Percentiles rank a stretch among this genome's conserved stretches.
phyloP scores from a whole-genome alignment of 1,140 invertebrate genomes.

The Steinernema feltiae region DNA sequence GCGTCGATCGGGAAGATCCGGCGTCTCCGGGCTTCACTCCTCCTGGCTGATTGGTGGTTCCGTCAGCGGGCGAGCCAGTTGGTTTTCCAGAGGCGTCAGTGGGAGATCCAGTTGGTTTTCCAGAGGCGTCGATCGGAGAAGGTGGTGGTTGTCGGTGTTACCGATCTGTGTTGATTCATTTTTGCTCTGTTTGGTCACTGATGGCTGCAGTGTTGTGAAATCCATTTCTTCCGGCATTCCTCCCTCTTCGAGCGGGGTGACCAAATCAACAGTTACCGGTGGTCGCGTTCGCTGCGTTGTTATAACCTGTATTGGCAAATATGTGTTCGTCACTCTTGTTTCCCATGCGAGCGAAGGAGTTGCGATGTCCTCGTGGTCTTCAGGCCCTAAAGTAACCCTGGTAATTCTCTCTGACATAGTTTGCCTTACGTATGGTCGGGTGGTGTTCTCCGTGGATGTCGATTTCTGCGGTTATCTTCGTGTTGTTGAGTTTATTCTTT shows the following conservation, averaged over 20 bases:
- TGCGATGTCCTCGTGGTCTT: background rate
- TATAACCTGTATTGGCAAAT: background rate
- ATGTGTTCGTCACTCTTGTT: background rate
- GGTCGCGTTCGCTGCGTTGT: background rate
- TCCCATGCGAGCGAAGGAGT: background rate
- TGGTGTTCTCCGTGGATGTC: background rate
- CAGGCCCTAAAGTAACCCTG: background rate
- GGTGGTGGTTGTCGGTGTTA: too few relatives aligned
- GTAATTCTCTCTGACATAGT: background rate
- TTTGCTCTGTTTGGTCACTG: too few relatives aligned
- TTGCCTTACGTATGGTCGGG: background rate
- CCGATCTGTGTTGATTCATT: too few relatives aligned
- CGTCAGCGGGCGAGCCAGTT: too few relatives aligned
- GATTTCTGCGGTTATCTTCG: background rate
- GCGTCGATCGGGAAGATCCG: too few relatives aligned
- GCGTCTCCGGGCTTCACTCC: too few relatives aligned
- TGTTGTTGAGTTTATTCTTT: background rate
- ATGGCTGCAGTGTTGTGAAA: too few relatives aligned
- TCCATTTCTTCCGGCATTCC: background rate
- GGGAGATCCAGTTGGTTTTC: too few relatives aligned
- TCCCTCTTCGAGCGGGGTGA: background rate
- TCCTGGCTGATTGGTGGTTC: too few relatives aligned
- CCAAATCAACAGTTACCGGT: background rate
- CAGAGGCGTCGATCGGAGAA: too few relatives aligned
- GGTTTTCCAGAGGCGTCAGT: too few relatives aligned